These are phyloP conservation scores for Aphidius gifuensis DNA, from an alignment of 1,140 invertebrate species.

Conservation along the genomic window DNA sequence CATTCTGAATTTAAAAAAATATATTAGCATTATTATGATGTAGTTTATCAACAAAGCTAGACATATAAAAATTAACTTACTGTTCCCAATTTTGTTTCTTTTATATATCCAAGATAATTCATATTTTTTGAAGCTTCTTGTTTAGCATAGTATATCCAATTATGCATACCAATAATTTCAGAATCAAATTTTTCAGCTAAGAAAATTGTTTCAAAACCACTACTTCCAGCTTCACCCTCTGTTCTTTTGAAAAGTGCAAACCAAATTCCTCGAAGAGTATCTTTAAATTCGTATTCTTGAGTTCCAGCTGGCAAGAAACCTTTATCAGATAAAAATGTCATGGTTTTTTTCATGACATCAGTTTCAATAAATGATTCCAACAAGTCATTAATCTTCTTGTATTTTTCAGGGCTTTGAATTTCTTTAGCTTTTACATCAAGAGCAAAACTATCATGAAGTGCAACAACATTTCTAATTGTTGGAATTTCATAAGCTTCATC, in stretches of 20 bases:
- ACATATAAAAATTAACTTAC: constrained; percentile 41
- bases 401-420: constrained; percentile 56
- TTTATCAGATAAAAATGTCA: constrained; percentile 59
- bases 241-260: constrained; percentile 59
- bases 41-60: too few species aligned
- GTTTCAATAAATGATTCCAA: constrained; percentile 61
- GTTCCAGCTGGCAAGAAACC: constrained; percentile 43
- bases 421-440: constrained; percentile 57
- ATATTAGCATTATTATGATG: too few species aligned
- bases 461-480: constrained; percentile 50
- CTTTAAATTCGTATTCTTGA: constrained; percentile 55
- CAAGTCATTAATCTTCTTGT: constrained; percentile 58
- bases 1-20: constrained; percentile 48
- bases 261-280: constrained; percentile 56
- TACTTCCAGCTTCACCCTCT: constrained; percentile 54
- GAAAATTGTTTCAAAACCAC: constrained; percentile 63
- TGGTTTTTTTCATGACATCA: constrained; percentile 58
- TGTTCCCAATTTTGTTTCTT: constrained; percentile 48
- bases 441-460: constrained; percentile 54
- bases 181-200: constrained; percentile 60
- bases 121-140: constrained; percentile 56
- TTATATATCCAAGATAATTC: constrained; percentile 61
- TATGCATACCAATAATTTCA: constrained; percentile 61
- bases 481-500: constrained; percentile 49
- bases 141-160: constrained; percentile 61